phyloP scores from a whole-genome alignment of 1,140 invertebrate species.

The Bombus cullumanus region DNA sequence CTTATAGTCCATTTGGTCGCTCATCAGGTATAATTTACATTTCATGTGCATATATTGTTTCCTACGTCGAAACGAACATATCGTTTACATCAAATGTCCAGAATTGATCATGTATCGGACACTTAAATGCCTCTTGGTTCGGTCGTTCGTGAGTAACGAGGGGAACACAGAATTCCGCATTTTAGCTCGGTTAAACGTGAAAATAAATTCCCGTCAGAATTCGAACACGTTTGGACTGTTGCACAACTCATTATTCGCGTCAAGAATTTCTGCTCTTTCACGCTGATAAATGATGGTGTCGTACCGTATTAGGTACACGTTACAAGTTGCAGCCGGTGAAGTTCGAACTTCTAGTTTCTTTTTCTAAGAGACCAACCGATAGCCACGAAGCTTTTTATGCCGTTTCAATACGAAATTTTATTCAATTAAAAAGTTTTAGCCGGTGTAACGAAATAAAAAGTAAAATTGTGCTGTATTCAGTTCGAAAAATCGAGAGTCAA shows the following conservation, averaged over 20 bases:
- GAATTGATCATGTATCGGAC: not conserved
- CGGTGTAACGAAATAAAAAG: not conserved
- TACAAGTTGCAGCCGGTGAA: not conserved
- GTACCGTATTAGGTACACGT: not conserved
- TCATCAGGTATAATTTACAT: not conserved
- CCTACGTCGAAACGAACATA: not conserved
- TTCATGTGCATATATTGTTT: not conserved
- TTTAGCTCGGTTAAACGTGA: not conserved
- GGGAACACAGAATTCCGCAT: not conserved
- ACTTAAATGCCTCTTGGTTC: not conserved
- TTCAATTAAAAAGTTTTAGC: not conserved
- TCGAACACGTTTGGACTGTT: not conserved
- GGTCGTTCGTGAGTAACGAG: not conserved
- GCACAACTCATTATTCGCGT: slow-evolving; percentile 15
- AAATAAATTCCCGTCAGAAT: slow-evolving; percentile 25
- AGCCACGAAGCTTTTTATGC: not conserved
- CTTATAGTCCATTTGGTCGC: not conserved
- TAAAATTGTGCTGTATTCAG: not conserved
- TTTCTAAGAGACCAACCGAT: not conserved
- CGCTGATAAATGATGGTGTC: not conserved
- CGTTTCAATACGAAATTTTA: not conserved
- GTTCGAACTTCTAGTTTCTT: not conserved
- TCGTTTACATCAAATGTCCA: not conserved
- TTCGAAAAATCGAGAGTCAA: not conserved
- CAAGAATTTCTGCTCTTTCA: slow-evolving; percentile 12